Conservation (phyloP, 2,113 vertebrate genomes). For the Hassar affinis region DNA sequence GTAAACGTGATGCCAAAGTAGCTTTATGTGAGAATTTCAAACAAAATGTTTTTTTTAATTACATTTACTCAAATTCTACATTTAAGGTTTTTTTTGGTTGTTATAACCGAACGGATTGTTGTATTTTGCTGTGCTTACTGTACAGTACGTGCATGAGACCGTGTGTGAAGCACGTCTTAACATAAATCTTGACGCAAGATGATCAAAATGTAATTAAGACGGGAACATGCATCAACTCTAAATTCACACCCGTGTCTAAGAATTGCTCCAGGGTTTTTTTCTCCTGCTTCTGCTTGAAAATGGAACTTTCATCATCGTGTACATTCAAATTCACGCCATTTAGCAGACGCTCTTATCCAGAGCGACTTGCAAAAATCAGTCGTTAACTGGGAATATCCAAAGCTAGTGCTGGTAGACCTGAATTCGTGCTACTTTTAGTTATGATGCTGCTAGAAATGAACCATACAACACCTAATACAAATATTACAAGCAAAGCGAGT, state of each 20-base stretch:
- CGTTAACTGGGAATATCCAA: no score
- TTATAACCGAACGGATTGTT: not conserved
- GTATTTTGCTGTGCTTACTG: not conserved
- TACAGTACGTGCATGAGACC: not conserved
- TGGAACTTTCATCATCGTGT: not conserved
- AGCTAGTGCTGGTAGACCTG: no score
- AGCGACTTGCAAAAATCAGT: no score
- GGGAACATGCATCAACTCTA: not conserved
- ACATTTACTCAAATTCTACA: not conserved
- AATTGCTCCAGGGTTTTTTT: conserved; percentile 9
- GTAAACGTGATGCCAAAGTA: not conserved
- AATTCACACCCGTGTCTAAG: not conserved
- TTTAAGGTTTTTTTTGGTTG: not conserved
- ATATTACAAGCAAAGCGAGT: no score
- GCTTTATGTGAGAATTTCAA: not conserved
- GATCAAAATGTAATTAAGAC: not conserved
- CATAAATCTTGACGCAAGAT: conserved; percentile 13
- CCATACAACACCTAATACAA: no score
- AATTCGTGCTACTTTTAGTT: no score
- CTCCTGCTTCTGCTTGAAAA: not conserved
- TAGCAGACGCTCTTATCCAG: no score
- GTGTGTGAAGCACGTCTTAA: not conserved
- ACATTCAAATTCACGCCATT: no score
- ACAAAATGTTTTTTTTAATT: not conserved
- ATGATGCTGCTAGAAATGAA: no score